A percentile compares a stretch with the other conserved stretches of the same genome.
Evolutionary conservation across 92 coral and sea anemone species (phyloP).

Genomic region (Virgularia gustaviana): DNA sequence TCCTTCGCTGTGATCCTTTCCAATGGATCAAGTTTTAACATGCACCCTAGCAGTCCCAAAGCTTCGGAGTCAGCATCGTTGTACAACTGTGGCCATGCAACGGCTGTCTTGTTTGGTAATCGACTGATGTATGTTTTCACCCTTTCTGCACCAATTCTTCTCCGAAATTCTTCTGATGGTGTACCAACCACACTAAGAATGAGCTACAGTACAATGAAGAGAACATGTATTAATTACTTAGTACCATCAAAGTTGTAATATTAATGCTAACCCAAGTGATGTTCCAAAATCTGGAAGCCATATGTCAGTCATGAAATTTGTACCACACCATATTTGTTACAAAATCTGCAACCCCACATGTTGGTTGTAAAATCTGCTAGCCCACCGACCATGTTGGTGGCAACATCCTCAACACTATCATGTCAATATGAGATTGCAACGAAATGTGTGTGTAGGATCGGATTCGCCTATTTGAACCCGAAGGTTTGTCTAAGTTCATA

Average conservation of each 20-base stretch:
- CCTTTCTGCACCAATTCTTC: slow-evolving; percentile 96
- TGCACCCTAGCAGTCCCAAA: slow-evolving; percentile 70
- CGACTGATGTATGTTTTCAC: slow-evolving; percentile 81
- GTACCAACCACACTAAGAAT: slow-evolving; percentile 97
- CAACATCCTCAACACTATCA: no score
- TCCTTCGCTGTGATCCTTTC: slow-evolving; percentile 75
- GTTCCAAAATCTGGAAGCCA: no score
- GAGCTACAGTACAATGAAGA: slow-evolving; percentile 46
- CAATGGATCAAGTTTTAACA: slow-evolving; percentile 82
- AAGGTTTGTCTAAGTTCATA: no score
- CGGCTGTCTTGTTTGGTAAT: slow-evolving; percentile 81
- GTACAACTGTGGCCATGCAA: slow-evolving; percentile 70
- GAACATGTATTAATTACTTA: not conserved
- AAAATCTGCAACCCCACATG: no score
- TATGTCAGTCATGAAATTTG: no score
- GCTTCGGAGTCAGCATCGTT: slow-evolving; percentile 66
- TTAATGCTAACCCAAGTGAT: not conserved
- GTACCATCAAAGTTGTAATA: not conserved
- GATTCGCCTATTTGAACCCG: no score
- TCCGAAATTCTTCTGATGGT: slow-evolving; percentile 73
- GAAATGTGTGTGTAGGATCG: no score
- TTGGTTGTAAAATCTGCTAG: no score
- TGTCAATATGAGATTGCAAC: no score
- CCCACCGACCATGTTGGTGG: no score
- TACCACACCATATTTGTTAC: no score